Evolutionary conservation across 2,888 invertebrate genomes (phyloP).

Genomic region (Brachyptera putata): DNA sequence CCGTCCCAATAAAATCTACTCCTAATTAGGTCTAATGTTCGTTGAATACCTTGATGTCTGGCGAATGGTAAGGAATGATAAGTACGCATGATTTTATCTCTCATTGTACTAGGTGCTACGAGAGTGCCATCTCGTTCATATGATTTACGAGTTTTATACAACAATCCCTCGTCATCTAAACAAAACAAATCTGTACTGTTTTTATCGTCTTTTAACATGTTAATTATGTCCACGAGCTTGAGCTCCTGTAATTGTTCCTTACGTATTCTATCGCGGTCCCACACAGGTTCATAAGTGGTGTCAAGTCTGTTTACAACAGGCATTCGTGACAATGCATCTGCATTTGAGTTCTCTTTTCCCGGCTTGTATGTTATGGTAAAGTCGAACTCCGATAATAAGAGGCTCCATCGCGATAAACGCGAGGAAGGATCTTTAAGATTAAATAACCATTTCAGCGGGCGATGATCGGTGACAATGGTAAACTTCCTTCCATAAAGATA

Average conservation of each 20-base stretch:
- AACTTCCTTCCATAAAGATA: slow-evolving; percentile 29
- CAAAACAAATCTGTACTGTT: neutral
- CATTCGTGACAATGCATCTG: slow-evolving; percentile 1
- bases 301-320: neutral
- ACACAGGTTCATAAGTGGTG: neutral
- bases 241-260: neutral
- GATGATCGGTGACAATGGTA: slow-evolving; percentile 27
- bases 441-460: slow-evolving; percentile 22
- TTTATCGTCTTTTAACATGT: neutral
- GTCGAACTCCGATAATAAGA: neutral
- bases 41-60: slow-evolving; percentile 12
- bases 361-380: neutral
- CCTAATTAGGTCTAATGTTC: neutral
- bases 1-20: slow-evolving; percentile 8
- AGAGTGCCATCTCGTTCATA: neutral
- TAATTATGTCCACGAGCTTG: neutral
- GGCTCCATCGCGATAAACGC: neutral
- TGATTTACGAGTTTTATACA: neutral
- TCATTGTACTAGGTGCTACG: neutral
- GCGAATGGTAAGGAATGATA: neutral
- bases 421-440: neutral
- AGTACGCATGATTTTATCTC: neutral
- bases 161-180: neutral
- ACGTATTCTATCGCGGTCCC: slow-evolving; percentile 1
- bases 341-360: neutral